Base-by-base conservation (phyloP, 2,113 vertebrate genomes). In the Acanthisitta chloris region DNA sequence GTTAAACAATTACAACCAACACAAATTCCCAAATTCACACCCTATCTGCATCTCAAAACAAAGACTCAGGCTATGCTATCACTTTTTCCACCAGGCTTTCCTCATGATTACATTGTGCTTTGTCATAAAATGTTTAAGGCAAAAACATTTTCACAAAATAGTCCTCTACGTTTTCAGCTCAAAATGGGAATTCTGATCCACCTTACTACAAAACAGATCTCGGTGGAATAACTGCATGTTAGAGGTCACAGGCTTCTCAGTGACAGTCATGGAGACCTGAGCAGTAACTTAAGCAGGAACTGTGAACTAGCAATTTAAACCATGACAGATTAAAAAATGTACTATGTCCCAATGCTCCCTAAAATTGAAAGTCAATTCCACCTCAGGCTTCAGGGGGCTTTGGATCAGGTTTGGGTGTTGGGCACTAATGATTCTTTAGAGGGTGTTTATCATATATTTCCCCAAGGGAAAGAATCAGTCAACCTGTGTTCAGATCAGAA, bases 1-100 rank as follows among this genome's bases (percentile, higher is more conserved):
- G 11, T 21, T 46, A 36, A 82, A 40, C 26, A 38, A 61, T 17
- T 51, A 43, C 5, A 73, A 46, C 10, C 28, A 84, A 18, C 10
- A 72, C 2, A 1, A 69, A 73, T 57, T n/a, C 17, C 20, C 11
- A 88, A 51, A 62, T 7, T 55, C 18, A 38, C 7, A 38, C 5
- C 0, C 0, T 14, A 34, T 16, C 36, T 43, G 28, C 21, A 46
- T 26, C 71, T 17, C 42, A 55, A 66, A 65, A 36, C 8, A 59
- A 33, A 26, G 17, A 17, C 9, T 58, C 17, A 26, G 23, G 20
- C n/a, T 65, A 14, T 25, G 9, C 7, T 45, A 28, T 28, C 14
- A 70, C 4, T 43, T 76, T 55, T 67, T 36, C 33, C 40, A 64
- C 25, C 28, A 31, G 21, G 4, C 3, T 58, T 64, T 46, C 9